Evolutionary conservation across 2,797 vertebrate genomes (phyloP).

Genomic region (Poeciliopsis presidionis): DNA sequence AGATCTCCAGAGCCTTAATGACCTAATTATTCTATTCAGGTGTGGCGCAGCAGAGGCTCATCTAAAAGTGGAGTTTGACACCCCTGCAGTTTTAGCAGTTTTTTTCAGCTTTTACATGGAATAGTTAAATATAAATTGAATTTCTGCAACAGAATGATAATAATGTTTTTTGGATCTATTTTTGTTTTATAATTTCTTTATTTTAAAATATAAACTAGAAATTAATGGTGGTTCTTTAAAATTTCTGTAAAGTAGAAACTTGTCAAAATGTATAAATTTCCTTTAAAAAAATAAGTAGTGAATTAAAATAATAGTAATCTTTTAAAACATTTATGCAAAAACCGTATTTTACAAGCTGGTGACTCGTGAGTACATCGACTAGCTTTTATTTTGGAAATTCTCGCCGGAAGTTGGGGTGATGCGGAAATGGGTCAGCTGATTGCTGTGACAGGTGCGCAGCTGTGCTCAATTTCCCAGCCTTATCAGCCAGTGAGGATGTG

Average conservation of each 20-base stretch:
- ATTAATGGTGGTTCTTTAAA: background rate
- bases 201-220: background rate
- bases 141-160: background rate
- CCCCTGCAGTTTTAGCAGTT: background rate
- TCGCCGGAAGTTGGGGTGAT: rapidly evolving
- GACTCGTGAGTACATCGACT: rapidly evolving
- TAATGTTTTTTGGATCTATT: background rate
- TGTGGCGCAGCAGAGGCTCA: no score
- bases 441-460: background rate
- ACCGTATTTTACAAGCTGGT: no score
- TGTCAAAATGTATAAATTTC: background rate
- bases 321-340: background rate
- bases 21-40: no score
- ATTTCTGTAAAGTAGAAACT: background rate
- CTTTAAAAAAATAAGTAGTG: background rate
- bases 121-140: background rate
- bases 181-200: background rate
- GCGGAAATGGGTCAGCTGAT: slow-evolving; percentile 32
- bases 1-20: no score
- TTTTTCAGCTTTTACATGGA: background rate
- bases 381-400: slow-evolving; percentile 32
- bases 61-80: no score
- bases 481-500: background rate
- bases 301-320: background rate
- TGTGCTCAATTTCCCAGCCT: background rate